These are phyloP conservation scores for Eupithecia dodoneata DNA, from an alignment of 2,888 invertebrate species.

Conservation along the genomic window DNA sequence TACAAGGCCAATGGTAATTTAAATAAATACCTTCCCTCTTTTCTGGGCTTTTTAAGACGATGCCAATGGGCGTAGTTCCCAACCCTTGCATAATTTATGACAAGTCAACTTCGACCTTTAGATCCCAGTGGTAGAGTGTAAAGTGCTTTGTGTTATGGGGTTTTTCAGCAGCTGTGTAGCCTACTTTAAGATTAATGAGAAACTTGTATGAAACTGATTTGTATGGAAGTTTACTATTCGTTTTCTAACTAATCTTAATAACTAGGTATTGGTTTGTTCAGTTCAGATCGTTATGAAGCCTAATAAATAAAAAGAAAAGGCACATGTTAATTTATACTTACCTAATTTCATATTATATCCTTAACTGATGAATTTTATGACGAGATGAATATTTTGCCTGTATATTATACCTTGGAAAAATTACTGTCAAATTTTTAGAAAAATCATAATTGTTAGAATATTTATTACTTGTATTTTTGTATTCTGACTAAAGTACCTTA, in stretches of 20 bases:
- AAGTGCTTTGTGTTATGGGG: conserved; percentile 12
- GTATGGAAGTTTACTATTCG: background rate
- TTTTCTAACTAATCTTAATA: background rate
- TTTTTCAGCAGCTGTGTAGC: conserved; percentile 8
- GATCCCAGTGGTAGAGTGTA: conserved; percentile 9
- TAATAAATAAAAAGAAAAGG: background rate
- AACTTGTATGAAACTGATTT: background rate
- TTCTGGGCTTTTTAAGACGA: conserved; percentile 12
- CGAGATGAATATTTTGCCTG: too few species aligned
- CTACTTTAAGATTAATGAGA: conserved; percentile 4
- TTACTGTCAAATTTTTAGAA: too few species aligned
- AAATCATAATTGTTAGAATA: too few species aligned
- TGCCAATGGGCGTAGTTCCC: conserved; percentile 12
- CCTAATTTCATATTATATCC: too few species aligned
- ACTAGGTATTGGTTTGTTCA: background rate
- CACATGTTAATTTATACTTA: background rate
- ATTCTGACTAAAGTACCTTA: too few species aligned
- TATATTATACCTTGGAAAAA: too few species aligned
- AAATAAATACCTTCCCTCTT: conserved; percentile 21
- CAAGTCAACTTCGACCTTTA: conserved; percentile 22
- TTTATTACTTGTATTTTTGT: too few species aligned
- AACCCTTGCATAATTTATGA: conserved; percentile 28
- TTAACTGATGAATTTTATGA: too few species aligned
- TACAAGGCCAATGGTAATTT: conserved; percentile 19
- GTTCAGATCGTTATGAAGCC: background rate